These are phyloP conservation scores for Sthenelais limicola DNA, from an alignment of 2,888 invertebrate genomes.

Conservation along the genomic window DNA sequence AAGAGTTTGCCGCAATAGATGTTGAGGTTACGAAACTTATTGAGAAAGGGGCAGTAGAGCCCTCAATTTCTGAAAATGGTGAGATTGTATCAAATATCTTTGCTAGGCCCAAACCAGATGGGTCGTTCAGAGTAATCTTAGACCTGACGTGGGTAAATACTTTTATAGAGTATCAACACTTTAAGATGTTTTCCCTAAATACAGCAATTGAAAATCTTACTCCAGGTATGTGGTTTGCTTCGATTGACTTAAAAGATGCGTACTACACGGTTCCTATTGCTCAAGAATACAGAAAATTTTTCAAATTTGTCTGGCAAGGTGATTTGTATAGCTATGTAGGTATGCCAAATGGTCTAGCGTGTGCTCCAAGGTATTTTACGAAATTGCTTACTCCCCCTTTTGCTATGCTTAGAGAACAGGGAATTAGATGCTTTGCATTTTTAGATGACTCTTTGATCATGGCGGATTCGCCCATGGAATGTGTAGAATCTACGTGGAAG, in stretches of 20 bases:
- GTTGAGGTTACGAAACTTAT: too few relatives aligned
- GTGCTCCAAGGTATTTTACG: slow-evolving; percentile 11
- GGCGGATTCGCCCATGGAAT: neutral
- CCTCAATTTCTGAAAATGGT: too few relatives aligned
- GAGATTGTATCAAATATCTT: slow-evolving; percentile 2
- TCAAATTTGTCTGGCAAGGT: neutral
- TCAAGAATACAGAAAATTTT: neutral
- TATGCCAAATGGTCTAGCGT: slow-evolving; percentile 22
- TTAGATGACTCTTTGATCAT: slow-evolving; percentile 11
- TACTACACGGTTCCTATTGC: neutral
- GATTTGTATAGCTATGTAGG: slow-evolving; percentile 6
- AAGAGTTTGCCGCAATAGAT: too few relatives aligned
- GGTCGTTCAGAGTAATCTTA: neutral
- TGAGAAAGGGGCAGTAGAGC: too few relatives aligned
- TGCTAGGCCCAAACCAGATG: neutral
- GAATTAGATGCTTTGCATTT: neutral
- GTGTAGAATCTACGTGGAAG: neutral
- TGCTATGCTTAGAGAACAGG: neutral
- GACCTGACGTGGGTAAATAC: neutral
- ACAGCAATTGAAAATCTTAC: neutral
- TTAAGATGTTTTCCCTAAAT: slow-evolving; percentile 2
- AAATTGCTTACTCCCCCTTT: slow-evolving; percentile 17
- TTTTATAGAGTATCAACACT: slow-evolving; percentile 2
- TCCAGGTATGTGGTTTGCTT: neutral
- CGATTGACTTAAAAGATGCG: slow-evolving; percentile 4